phyloP scores from a whole-genome alignment of 35 echinoderm and acorn worm species.

The Heliocidaris tuberculata region DNA sequence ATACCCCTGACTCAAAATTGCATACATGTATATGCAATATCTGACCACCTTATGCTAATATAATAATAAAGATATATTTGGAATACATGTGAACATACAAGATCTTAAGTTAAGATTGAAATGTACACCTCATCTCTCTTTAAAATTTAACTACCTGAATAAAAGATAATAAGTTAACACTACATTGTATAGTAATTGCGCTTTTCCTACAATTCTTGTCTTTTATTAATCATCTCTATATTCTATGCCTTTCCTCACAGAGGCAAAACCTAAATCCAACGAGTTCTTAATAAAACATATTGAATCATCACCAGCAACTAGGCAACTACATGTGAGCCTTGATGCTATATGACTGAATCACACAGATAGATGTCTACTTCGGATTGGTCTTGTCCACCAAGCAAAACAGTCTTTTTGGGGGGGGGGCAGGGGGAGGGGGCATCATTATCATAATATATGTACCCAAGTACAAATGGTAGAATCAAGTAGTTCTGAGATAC shows the following conservation, averaged over 20 bases:
- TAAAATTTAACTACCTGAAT: slow-evolving; percentile 3
- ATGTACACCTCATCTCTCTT: neutral
- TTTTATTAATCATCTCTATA: too few relatives aligned
- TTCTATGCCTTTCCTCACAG: neutral
- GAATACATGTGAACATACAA: slow-evolving; percentile 1
- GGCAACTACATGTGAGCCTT: neutral
- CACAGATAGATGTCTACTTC: too few relatives aligned
- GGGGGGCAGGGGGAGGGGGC: too few relatives aligned
- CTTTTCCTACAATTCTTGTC: neutral
- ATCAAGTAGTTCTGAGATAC: too few relatives aligned
- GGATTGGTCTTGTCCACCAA: too few relatives aligned
- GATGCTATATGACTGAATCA: neutral
- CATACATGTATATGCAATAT: neutral
- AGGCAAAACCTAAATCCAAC: neutral
- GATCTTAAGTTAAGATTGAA: neutral
- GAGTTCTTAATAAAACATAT: neutral
- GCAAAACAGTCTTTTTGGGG: too few relatives aligned
- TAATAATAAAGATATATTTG: neutral
- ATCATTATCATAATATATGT: too few relatives aligned
- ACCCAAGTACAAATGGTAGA: too few relatives aligned
- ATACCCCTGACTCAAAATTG: neutral
- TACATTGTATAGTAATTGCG: slow-evolving; percentile 4
- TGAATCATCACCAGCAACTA: neutral
- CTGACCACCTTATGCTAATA: neutral
- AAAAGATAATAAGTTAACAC: neutral